These are phyloP conservation scores for Cheiracanthium punctorium DNA, from an alignment of 2,888 invertebrate genomes.

Conservation along the genomic window DNA sequence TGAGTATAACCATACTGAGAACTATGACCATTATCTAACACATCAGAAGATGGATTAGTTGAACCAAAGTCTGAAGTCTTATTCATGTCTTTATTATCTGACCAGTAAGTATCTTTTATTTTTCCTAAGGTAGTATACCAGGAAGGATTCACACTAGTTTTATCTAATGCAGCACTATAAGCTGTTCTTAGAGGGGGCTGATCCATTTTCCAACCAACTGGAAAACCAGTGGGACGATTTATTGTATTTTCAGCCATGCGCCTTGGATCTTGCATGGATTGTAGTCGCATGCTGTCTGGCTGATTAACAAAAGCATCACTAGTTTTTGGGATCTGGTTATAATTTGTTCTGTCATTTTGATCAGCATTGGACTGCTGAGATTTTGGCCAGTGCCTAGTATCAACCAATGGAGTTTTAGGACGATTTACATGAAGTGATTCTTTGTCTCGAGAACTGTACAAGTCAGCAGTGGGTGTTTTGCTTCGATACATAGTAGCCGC, in stretches of 20 bases:
- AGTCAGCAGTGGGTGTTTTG: conserved; percentile 95
- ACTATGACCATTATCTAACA: conserved; percentile 1
- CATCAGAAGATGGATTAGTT: conserved; percentile 38
- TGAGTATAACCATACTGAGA: conserved; percentile 55
- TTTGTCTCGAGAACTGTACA: conserved; percentile 83
- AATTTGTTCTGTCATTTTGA: conserved; percentile 26
- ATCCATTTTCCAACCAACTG: conserved; percentile 52
- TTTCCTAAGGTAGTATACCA: conserved; percentile 68
- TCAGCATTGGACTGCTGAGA: conserved; percentile 35
- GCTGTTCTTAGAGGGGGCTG: conserved; percentile 54
- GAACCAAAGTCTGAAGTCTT: conserved; percentile 39
- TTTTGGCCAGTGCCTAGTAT: conserved; percentile 80
- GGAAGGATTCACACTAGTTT: conserved; percentile 57
- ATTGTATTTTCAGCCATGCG: conserved; percentile 17
- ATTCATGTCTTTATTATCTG: conserved; percentile 55
- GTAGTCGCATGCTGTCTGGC: neutral
- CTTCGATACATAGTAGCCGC: conserved; percentile 79
- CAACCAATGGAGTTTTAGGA: conserved; percentile 86
- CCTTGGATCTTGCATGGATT: conserved; percentile 15
- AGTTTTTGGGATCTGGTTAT: conserved; percentile 16
- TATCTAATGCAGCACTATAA: conserved; percentile 53
- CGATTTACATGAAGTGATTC: conserved; percentile 83
- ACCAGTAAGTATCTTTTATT: conserved; percentile 60
- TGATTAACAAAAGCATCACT: conserved; percentile 31
- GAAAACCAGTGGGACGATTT: conserved; percentile 49